phyloP scores from a whole-genome alignment of 2,113 vertebrate species.

The Chaetura pelagica region DNA sequence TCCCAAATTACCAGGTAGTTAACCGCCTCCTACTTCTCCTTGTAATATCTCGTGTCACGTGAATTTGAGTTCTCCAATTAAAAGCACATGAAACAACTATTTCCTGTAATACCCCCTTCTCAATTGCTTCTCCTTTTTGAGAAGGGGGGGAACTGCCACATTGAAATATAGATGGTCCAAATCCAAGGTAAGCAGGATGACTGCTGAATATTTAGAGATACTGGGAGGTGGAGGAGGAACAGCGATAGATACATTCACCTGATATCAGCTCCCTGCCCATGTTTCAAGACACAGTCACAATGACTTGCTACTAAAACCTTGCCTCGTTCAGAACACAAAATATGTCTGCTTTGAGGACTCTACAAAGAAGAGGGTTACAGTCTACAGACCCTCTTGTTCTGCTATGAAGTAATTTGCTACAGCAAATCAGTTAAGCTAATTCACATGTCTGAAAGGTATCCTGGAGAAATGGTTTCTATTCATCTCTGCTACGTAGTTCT shows the following conservation, averaged over 20 bases:
- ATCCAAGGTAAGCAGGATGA: background rate
- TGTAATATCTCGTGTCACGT: rapidly evolving
- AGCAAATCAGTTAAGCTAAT: background rate
- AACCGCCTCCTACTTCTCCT: background rate
- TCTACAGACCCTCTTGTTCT: background rate
- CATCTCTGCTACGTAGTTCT: background rate
- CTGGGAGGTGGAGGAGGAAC: background rate
- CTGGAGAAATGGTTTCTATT: background rate
- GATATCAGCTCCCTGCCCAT: background rate
- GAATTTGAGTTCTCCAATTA: background rate
- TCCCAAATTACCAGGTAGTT: background rate
- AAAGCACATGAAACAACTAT: background rate
- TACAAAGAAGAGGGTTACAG: background rate
- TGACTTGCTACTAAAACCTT: background rate
- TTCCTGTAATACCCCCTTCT: background rate
- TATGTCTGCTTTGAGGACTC: background rate
- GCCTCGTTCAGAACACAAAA: background rate
- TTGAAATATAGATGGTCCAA: background rate
- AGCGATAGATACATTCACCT: background rate
- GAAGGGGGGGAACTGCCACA: background rate
- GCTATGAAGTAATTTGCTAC: background rate
- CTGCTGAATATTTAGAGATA: background rate
- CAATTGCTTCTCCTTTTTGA: background rate
- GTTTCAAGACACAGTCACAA: background rate
- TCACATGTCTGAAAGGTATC: background rate